Conservation (phyloP, 2,888 invertebrate genomes). For the Alviniconcha strummeri region DNA sequence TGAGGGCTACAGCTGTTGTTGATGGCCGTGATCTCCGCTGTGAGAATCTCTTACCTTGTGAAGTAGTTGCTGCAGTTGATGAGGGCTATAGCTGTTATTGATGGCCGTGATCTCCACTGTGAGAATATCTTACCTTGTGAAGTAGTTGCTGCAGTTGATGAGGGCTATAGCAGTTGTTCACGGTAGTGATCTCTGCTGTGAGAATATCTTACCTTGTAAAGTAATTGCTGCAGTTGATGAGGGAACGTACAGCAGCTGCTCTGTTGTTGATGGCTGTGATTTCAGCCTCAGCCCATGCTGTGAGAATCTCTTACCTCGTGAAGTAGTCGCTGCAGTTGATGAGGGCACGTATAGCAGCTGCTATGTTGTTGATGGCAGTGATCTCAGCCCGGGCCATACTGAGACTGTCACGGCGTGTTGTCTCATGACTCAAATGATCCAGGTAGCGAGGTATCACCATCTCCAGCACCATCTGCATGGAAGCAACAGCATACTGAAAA, state of each 20-base stretch:
- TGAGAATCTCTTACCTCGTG: conserved; percentile 82
- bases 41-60: conserved; percentile 66
- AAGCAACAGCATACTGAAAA: too few species aligned
- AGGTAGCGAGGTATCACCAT: conserved; percentile 97
- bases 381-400: conserved; percentile 89
- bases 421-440: conserved; percentile 91
- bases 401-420: conserved; percentile 88
- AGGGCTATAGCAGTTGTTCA: too few species aligned
- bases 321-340: conserved; percentile 97
- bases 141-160: too few species aligned
- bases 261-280: conserved; percentile 93
- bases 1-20: conserved; percentile 93
- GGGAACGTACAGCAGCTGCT: conserved; percentile 94
- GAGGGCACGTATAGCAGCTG: conserved; percentile 94
- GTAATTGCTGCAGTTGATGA: conserved; percentile 97
- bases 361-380: conserved; percentile 92
- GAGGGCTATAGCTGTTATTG: conserved; percentile 93
- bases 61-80: conserved; percentile 90
- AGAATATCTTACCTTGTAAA: conserved; percentile 85
- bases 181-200: too few species aligned
- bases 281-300: conserved; percentile 84
- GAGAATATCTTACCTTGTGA: too few species aligned
- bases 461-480: conserved; percentile 90
- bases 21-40: conserved; percentile 95
- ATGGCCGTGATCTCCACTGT: conserved; percentile 96